Evolutionary conservation across 2,113 vertebrate species (phyloP).

Genomic region (Astatoreochromis straeleni): DNA sequence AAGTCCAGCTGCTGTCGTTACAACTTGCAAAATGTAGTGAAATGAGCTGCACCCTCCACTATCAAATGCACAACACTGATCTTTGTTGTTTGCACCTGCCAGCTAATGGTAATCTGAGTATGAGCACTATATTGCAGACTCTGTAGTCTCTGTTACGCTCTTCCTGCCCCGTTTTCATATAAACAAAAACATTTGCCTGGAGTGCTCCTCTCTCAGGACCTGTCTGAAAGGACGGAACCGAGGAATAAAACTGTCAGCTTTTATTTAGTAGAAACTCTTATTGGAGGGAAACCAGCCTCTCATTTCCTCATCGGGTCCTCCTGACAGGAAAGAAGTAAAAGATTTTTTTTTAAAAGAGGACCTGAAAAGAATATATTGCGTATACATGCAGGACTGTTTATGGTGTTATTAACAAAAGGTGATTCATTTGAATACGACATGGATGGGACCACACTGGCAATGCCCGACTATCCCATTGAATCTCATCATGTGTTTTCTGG

Average conservation of each 20-base stretch:
- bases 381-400: background rate
- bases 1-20: background rate
- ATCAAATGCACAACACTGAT: background rate
- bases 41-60: background rate
- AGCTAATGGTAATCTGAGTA: background rate
- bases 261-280: conserved; percentile 33
- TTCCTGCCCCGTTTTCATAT: background rate
- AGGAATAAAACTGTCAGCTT: conserved; percentile 51
- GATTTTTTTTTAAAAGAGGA: background rate
- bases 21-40: background rate
- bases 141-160: background rate
- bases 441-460: background rate
- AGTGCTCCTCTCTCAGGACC: conserved; percentile 7
- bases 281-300: conserved; percentile 9
- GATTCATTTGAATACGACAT: background rate
- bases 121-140: background rate
- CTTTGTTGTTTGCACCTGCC: background rate
- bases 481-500: background rate
- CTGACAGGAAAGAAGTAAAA: background rate
- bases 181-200: conserved; percentile 7
- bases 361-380: background rate
- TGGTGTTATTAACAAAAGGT: background rate
- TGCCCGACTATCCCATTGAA: background rate
- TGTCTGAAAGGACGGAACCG: conserved; percentile 6
- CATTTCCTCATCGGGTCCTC: background rate